These are phyloP conservation scores for Luffia ferchaultella DNA, from an alignment of 2,888 invertebrate genomes.

Conservation along the genomic window DNA sequence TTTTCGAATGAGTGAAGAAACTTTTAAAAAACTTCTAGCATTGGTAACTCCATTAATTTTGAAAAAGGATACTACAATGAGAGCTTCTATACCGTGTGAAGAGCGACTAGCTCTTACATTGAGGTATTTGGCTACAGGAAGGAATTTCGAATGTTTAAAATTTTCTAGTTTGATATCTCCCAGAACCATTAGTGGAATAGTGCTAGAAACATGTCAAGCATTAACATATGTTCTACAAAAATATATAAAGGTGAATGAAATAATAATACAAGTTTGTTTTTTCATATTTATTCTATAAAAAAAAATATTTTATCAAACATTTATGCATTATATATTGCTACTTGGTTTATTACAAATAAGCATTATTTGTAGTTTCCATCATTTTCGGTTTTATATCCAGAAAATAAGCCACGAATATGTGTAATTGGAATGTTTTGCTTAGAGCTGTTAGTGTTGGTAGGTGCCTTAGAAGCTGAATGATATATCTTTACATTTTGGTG, in stretches of 20 bases:
- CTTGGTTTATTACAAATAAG: too few species aligned
- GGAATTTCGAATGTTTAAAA: slow-evolving; percentile 22
- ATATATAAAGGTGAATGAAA: slow-evolving; percentile 16
- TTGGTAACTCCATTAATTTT: slow-evolving; percentile 14
- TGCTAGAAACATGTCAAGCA: slow-evolving; percentile 21
- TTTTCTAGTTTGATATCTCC: slow-evolving; percentile 21
- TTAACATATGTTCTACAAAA: slow-evolving; percentile 18
- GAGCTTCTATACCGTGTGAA: slow-evolving; percentile 17
- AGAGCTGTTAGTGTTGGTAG: too few species aligned
- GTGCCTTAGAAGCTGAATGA: too few species aligned
- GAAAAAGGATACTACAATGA: slow-evolving; percentile 19
- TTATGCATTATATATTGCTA: too few species aligned
- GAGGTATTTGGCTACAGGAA: slow-evolving; percentile 21
- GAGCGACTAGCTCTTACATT: slow-evolving; percentile 19
- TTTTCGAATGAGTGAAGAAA: background rate
- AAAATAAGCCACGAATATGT: too few species aligned
- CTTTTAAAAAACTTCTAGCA: slow-evolving; percentile 7
- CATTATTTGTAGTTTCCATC: too few species aligned
- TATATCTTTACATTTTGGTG: too few species aligned
- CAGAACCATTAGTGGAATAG: slow-evolving; percentile 19
- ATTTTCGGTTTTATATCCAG: too few species aligned
- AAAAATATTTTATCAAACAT: too few species aligned
- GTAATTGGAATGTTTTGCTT: too few species aligned
- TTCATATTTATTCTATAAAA: too few species aligned
- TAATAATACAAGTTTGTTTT: too few species aligned